These are phyloP conservation scores for Zaprionus obscuricornis DNA, from an alignment of 2,888 invertebrate species.

Conservation along the genomic window DNA sequence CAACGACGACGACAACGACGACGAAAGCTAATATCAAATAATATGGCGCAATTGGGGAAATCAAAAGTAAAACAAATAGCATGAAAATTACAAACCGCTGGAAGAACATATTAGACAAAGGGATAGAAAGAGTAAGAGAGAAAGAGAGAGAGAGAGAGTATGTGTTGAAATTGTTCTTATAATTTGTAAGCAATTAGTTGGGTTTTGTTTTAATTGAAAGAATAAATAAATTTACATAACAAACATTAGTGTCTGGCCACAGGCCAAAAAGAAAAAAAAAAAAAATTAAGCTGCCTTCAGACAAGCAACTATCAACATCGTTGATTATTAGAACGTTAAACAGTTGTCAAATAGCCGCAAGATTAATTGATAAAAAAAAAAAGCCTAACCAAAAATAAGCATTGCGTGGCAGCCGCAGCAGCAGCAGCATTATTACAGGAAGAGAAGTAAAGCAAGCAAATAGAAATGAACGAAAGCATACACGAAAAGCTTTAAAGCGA, in stretches of 20 bases:
- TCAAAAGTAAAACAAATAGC: constrained; percentile 13
- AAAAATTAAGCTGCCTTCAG: constrained; percentile 15
- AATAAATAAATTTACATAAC: constrained; percentile 47
- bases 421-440: constrained; percentile 34
- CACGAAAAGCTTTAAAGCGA: constrained; percentile 41
- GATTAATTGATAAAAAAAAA: constrained; percentile 59
- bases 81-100: background rate
- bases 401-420: constrained; percentile 59
- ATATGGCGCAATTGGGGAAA: constrained; percentile 60
- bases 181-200: constrained; percentile 45
- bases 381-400: constrained; percentile 59
- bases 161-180: constrained; percentile 5
- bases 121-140: background rate
- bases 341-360: constrained; percentile 64
- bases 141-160: background rate
- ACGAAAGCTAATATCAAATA: constrained; percentile 57
- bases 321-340: constrained; percentile 60
- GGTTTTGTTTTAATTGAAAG: constrained; percentile 43
- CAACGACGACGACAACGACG: constrained; percentile 8
- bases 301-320: constrained; percentile 39
- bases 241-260: constrained; percentile 37
- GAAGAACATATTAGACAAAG: too few species aligned
- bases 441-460: constrained; percentile 14
- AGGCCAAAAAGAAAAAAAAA: constrained; percentile 24
- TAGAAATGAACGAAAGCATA: constrained; percentile 35